Evolutionary conservation across 2,888 invertebrate genomes (phyloP).

Genomic region (Tenthredo mesomela): DNA sequence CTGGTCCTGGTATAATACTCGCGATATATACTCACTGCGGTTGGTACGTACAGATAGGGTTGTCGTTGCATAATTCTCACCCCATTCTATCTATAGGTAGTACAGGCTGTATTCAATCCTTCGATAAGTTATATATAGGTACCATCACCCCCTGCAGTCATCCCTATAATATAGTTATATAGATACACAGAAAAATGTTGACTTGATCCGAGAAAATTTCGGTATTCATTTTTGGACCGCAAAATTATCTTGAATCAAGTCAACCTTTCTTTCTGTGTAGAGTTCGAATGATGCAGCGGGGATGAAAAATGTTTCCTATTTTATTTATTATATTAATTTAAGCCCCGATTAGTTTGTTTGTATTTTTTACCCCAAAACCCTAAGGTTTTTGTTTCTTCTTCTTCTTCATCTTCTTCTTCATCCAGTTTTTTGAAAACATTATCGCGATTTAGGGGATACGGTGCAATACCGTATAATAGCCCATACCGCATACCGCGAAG

Average conservation of each 20-base stretch:
- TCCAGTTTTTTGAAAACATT: not conserved
- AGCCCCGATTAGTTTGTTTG: not conserved
- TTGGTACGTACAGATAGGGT: slow-evolving; percentile 77
- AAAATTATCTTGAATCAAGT: no score
- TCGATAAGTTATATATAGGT: not conserved
- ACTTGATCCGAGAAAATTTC: no score
- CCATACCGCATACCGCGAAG: no score
- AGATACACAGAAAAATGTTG: no score
- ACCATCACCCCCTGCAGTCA: not conserved
- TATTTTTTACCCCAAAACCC: not conserved
- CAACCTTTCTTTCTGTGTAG: no score
- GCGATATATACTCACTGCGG: slow-evolving; percentile 62
- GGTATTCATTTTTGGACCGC: no score
- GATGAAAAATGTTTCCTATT: not conserved
- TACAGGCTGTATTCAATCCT: not conserved
- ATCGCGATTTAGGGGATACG: not conserved
- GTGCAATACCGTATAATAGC: no score
- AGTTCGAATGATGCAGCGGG: not conserved
- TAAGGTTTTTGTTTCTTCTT: not conserved
- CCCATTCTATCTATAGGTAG: not conserved
- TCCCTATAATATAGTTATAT: not conserved
- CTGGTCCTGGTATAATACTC: slow-evolving; percentile 74
- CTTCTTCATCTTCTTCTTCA: not conserved
- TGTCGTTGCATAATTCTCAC: slow-evolving; percentile 58
- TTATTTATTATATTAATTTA: not conserved